Evolutionary conservation across 2,888 invertebrate genomes (phyloP).

Genomic region (Matsumyia berberina): DNA sequence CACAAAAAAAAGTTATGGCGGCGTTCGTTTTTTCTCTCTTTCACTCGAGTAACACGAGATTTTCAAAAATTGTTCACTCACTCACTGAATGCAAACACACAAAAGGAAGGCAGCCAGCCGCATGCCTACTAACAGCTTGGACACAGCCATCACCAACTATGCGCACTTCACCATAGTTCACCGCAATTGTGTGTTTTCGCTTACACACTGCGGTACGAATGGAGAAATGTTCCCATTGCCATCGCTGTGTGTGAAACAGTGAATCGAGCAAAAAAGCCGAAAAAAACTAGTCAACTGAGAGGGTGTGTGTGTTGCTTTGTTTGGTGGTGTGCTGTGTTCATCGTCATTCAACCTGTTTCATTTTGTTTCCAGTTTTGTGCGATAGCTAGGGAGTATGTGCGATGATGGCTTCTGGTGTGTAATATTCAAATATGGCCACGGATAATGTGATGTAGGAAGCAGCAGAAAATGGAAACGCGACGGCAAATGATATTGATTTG

Average conservation of each 20-base stretch:
- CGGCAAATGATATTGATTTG: slow-evolving; percentile 71
- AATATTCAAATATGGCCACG: slow-evolving; percentile 73
- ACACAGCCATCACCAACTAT: slow-evolving; percentile 69
- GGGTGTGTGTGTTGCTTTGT: slow-evolving; percentile 13
- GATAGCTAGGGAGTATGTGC: slow-evolving; percentile 46
- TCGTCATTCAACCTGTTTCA: slow-evolving; percentile 61
- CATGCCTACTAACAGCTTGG: slow-evolving; percentile 56
- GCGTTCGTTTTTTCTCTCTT: slow-evolving; percentile 34
- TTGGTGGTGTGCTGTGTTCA: slow-evolving; percentile 23
- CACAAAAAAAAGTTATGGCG: slow-evolving; percentile 60
- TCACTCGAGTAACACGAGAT: neutral
- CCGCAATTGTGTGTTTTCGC: slow-evolving; percentile 72
- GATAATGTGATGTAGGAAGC: slow-evolving; percentile 37
- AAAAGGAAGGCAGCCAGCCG: slow-evolving; percentile 32
- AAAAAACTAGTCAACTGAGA: slow-evolving; percentile 13
- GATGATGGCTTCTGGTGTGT: slow-evolving; percentile 65
- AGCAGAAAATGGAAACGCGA: slow-evolving; percentile 53
- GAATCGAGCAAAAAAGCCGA: slow-evolving; percentile 15
- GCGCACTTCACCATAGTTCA: slow-evolving; percentile 70
- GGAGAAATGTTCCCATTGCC: slow-evolving; percentile 51
- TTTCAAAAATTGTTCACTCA: slow-evolving; percentile 33
- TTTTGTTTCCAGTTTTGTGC: slow-evolving; percentile 45
- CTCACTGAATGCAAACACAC: slow-evolving; percentile 30
- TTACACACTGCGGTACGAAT: slow-evolving; percentile 51
- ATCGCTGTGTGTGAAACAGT: slow-evolving; percentile 38